Conservation (phyloP, 2,888 invertebrate genomes). For the Nesidiocoris tenuis region DNA sequence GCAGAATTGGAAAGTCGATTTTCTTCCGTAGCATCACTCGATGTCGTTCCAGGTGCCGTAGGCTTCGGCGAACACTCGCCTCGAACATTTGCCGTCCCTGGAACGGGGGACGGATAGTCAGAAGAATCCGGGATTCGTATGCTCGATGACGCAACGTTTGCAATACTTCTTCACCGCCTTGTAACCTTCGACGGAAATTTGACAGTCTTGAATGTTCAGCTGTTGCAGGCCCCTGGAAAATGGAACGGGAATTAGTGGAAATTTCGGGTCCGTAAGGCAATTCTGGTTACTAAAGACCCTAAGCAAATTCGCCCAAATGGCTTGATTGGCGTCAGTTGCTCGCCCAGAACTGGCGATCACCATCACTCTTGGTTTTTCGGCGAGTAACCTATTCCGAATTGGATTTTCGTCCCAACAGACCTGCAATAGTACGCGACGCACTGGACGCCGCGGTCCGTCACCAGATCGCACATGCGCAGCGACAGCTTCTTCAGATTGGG, state of each 20-base stretch:
- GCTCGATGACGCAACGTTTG: constrained; percentile 88
- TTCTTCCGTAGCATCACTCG: constrained; percentile 21
- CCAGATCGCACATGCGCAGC: constrained; percentile 84
- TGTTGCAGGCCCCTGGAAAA: constrained; percentile 75
- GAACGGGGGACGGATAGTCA: constrained; percentile 52
- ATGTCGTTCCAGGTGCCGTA: constrained; percentile 38
- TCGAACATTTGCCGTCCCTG: constrained; percentile 18
- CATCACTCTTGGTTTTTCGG: too few species aligned
- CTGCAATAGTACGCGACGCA: constrained; percentile 82
- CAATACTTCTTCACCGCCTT: constrained; percentile 89
- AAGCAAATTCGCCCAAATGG: too few species aligned
- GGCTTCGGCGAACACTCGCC: constrained; percentile 26
- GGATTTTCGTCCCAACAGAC: too few species aligned
- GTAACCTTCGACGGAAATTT: constrained; percentile 84
- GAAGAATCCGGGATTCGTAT: constrained; percentile 92
- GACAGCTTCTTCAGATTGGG: constrained; percentile 88
- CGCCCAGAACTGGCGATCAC: too few species aligned
- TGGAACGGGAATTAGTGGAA: not conserved
- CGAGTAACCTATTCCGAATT: too few species aligned
- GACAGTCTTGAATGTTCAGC: constrained; percentile 90
- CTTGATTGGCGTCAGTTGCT: too few species aligned
- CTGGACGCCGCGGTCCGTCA: constrained; percentile 85
- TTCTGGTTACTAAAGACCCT: too few species aligned
- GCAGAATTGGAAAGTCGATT: too few species aligned
- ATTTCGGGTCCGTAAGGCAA: too few species aligned